Evolutionary conservation across 2,888 invertebrate species (phyloP), one percentile per base, ranked within the genome.

Genomic region (Hirtodrosophila alboralis): DNA sequence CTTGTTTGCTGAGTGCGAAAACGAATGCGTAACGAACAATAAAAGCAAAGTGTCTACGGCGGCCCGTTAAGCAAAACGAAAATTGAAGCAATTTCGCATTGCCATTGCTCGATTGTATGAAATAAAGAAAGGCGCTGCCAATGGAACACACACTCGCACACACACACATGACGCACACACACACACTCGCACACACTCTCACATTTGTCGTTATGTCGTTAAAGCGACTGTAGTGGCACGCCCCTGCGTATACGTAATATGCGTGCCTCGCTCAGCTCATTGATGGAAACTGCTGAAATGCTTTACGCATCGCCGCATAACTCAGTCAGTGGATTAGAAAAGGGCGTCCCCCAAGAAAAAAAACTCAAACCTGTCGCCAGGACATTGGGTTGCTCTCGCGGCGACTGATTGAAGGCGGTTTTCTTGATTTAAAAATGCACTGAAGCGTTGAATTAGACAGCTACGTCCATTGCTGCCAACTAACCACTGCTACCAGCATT

Each of bases 251-350:
- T 83, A 79, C 74, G 83, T 79, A 79, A 79, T 79, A 74, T 79
- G 79, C 73, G 72, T 72, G 61, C 37, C 37, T 40, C 33, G 31
- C 40, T 16, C 28, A 21, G 27, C 49, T 47, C 75, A 85, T 83
- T 85, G 84, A 84, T 85, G 85, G 85, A 84, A 85, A 84, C 85
- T 83, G 72, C 81, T 85, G 78, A 84, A 83, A 80, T 83, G 81
- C 84, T 84, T 84, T 84, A 84, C 85, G 85, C 84, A 76, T 78
- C 84, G 85, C 78, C 76, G 84, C 75, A 78, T 85, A 83, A 78
- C 76, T 84, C 77, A 83, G 81, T 76, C 85, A 84, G 64, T 84
- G 84, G 85, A 85, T 84, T 84, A 84, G 84, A 84, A 85, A 84
- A 81, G 81, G 84, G 84, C 81, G 84, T 65, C 66, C 41, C 51